These are phyloP conservation scores for Muraenolepis orangiensis DNA, from an alignment of 2,797 vertebrate genomes.

Conservation along the genomic window DNA sequence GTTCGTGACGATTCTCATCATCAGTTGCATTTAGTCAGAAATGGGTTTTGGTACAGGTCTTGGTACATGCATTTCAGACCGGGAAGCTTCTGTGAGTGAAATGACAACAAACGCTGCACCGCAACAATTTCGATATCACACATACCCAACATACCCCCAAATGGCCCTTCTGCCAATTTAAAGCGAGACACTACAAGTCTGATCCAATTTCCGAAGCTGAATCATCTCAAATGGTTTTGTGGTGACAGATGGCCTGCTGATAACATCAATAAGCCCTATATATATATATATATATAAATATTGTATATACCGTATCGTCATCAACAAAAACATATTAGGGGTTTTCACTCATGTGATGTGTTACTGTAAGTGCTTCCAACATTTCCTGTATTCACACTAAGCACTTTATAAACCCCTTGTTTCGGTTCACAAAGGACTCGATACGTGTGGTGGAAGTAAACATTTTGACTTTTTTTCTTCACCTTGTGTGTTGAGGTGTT, in stretches of 20 bases:
- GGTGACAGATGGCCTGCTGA: conserved; percentile 59
- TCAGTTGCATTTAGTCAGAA: not conserved
- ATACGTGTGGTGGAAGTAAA: conserved; percentile 3
- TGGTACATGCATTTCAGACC: conserved; percentile 49
- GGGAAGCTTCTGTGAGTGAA: conserved; percentile 33
- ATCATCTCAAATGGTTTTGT: conserved; percentile 67
- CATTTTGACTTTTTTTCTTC: not conserved
- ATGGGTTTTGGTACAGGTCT: not conserved
- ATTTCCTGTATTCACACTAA: not conserved
- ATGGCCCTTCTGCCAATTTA: conserved; percentile 69
- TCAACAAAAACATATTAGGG: not conserved
- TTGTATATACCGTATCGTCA: not conserved
- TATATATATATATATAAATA: not conserved
- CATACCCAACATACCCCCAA: conserved; percentile 38
- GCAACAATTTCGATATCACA: conserved; percentile 38
- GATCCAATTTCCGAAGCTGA: conserved; percentile 69
- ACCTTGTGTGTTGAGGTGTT: not conserved
- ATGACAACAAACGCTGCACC: conserved; percentile 21
- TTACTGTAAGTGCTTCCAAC: not conserved
- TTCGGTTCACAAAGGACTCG: not conserved
- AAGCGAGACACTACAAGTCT: conserved; percentile 54
- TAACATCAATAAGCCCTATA: conserved; percentile 44
- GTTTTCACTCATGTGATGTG: not conserved
- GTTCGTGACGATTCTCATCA: not conserved
- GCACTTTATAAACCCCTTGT: not conserved